Base-by-base conservation (phyloP, 2,888 invertebrate genomes). In the Zele albiditarsus region DNA sequence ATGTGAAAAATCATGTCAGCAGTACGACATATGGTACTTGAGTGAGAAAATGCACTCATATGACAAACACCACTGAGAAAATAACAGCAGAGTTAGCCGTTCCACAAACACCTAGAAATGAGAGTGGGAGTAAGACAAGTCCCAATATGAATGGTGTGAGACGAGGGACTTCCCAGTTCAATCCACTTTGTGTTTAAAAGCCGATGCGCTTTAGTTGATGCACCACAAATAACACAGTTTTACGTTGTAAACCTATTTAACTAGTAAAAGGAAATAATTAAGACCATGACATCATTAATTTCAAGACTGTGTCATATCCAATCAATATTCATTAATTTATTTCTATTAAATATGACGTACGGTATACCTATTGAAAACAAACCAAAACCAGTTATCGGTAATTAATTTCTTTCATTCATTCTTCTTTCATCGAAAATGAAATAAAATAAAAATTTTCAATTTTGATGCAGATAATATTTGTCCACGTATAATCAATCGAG, bases 401-500 rank as follows among this genome's bases (percentile, higher is more conserved):
- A 23, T 3, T 10, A 58, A 12, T 12, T 25, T 25, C 23, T 12
- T 58, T 58, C 3, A 23, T 14, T 49, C 3, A 27, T 42, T 60
- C 65, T 74, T n/a, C 16, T n/a, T 62, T 42, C 28, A n/a, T n/a
- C 0, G 12, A 12, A 71, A 23, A n/a, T n/a, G n/a, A n/a, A 12
- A 28, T 4, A 58, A 27, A 12, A 42, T 23, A n/a, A 65, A 23
- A 42, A 23, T n/a, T n/a, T 63, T 14, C n/a, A 33, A 38, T 38
- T 42, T 20, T 23, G n/a, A 46, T 25, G 25, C 74, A 85, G 85
- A 31, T 14, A 4, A 20, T 25, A 57, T 31, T 25, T 84, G 85
- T 49, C 88, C 88, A 16, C 80, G 75, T 4, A 87, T 89, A 53
- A 75, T 89, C 0, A 84, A 78, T 14, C 82, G 89, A 20, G 71